Evolutionary conservation across 2,797 vertebrate species (phyloP).

Genomic region (Syngnathus rostellatus): DNA sequence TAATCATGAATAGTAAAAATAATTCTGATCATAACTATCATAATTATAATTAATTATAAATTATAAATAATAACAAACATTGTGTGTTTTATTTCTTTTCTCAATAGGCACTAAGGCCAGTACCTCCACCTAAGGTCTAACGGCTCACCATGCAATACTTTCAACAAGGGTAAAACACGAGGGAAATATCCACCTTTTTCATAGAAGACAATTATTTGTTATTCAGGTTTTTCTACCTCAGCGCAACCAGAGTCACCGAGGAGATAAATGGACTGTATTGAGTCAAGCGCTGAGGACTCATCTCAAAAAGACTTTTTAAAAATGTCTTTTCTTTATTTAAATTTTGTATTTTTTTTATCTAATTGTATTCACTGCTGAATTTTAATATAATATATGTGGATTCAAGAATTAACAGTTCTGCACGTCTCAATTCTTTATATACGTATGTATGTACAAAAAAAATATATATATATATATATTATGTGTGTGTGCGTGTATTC

Average conservation of each 20-base stretch:
- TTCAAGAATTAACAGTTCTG: background rate
- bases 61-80: background rate
- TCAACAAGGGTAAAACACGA: background rate
- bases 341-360: background rate
- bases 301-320: background rate
- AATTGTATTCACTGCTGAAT: background rate
- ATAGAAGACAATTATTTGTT: background rate
- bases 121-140: conserved; percentile 60
- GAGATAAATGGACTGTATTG: background rate
- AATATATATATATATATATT: background rate
- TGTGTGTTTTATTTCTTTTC: background rate
- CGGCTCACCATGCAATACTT: background rate
- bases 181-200: background rate
- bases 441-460: background rate
- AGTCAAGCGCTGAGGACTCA: background rate
- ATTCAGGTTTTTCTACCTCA: background rate
- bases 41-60: background rate
- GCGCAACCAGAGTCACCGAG: background rate
- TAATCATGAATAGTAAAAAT: too few relatives aligned
- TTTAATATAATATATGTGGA: too few relatives aligned
- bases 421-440: too few relatives aligned
- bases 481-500: too few relatives aligned
- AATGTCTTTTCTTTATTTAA: background rate
- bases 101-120: conserved; percentile 61
- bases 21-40: background rate